Conservation (phyloP, 2,113 vertebrate species). For the Rutilus rutilus region DNA sequence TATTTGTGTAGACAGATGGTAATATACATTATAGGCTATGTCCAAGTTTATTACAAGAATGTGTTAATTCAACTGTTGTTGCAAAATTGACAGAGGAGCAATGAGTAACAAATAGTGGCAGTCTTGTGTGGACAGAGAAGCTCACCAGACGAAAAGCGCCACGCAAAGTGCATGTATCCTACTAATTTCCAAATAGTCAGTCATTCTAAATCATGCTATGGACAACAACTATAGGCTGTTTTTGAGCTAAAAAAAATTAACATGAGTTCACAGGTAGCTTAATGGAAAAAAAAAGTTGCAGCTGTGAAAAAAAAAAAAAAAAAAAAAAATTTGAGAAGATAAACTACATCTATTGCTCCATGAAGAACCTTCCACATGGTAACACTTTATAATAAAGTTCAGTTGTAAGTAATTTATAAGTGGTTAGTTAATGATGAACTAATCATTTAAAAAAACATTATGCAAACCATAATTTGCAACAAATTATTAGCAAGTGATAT, state of each 20-base stretch:
- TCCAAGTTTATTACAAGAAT: neutral
- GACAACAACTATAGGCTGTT: too few species aligned
- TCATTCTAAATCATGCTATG: neutral
- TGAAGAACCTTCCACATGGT: too few species aligned
- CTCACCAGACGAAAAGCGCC: neutral
- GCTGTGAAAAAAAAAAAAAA: neutral
- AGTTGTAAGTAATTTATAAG: too few species aligned
- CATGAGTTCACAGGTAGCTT: too few species aligned
- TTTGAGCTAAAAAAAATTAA: too few species aligned
- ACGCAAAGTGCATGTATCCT: neutral
- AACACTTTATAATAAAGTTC: too few species aligned
- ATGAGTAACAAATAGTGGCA: neutral
- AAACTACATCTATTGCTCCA: neutral
- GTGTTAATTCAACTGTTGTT: neutral
- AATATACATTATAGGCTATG: slow-evolving; percentile 9
- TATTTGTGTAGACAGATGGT: slow-evolving; percentile 5
- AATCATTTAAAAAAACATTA: too few species aligned
- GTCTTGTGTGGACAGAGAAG: too few species aligned
- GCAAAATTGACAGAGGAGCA: neutral
- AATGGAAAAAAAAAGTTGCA: neutral
- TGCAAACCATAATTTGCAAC: too few species aligned
- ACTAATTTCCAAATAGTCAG: neutral
- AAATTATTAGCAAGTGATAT: too few species aligned
- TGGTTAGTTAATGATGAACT: too few species aligned
- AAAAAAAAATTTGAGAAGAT: neutral